Base-by-base conservation (phyloP, 2,113 vertebrate species). In the Carettochelys insculpta region DNA sequence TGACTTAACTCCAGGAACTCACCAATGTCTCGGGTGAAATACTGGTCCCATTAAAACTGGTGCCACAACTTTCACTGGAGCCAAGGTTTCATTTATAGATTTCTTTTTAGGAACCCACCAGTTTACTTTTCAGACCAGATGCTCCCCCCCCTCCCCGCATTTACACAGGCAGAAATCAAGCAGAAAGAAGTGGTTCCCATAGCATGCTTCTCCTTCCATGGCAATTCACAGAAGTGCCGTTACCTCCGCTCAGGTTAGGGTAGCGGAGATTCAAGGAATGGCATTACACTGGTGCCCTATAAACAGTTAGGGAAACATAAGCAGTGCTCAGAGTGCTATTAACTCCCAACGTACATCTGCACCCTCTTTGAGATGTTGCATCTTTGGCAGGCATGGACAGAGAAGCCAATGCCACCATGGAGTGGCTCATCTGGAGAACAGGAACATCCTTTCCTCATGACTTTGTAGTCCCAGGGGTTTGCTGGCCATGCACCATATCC, bases 341-440 rank as follows among this genome's bases (percentile, higher is more conserved):
- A 8, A 29, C 77, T 78, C 45, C 45, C 76, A 45, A 77, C 8
- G 20, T 14, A 73, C 22, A n/a, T 20, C 5, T 1, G 13, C 34
- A 41, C 1, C 2, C 38, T 34, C 2, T 0, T 1, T 12, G 14
- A 13, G 6, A 6, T 10, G 38, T 31, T 43, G 47, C 51, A 27
- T 29, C 71, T 38, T 50, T 3, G 58, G 73, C 1, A 47, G 12
- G 43, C 27, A 0, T 5, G 8, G 45, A 52, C 19, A 8, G 20
- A 54, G 45, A 13, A 31, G 41, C 50, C 65, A 24, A n/a, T 17
- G 50, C 27, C 58, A 20, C 38, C 27, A 76, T 27, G 2, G 3
- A 1, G 1, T 17, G 11, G 8, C 58, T 34, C 34, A 0, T 14
- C 16, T 8, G 41, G 5, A 12, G 65, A 27, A 2, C 25, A 20